These are phyloP conservation scores for Scelioninae gen. 1 DNA, from an alignment of 2,888 invertebrate genomes.

Conservation along the genomic window DNA sequence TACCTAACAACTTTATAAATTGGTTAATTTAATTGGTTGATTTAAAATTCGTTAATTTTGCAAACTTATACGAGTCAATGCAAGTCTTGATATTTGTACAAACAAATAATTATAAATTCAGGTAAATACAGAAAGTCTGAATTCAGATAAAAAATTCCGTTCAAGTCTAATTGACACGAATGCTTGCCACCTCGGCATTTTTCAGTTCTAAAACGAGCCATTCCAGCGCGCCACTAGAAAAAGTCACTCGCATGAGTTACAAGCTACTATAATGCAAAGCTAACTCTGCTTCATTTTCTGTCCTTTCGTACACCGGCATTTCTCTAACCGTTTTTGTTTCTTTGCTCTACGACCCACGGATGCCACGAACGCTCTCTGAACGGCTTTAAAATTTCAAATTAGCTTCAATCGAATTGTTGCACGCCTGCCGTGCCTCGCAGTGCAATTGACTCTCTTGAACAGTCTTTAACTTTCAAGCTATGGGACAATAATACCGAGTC, in stretches of 20 bases:
- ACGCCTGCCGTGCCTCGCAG: constrained; percentile 73
- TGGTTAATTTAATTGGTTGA: constrained; percentile 19
- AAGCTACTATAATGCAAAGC: constrained; percentile 52
- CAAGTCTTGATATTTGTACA: background rate
- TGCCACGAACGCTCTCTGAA: constrained; percentile 70
- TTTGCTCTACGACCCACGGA: constrained; percentile 67
- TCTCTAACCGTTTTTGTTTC: constrained; percentile 66
- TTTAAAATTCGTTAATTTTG: background rate
- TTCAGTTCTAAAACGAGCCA: constrained; percentile 31
- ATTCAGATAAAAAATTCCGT: constrained; percentile 14
- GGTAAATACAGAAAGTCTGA: background rate
- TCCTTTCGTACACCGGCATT: constrained; percentile 39
- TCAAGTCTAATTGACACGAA: constrained; percentile 37
- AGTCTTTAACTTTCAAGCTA: constrained; percentile 63
- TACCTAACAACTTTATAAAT: constrained; percentile 13
- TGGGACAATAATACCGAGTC: constrained; percentile 42
- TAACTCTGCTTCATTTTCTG: constrained; percentile 56
- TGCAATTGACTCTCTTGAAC: constrained; percentile 74
- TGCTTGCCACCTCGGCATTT: constrained; percentile 25
- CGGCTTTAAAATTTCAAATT: constrained; percentile 82
- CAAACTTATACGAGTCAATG: background rate
- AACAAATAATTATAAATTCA: constrained; percentile 9
- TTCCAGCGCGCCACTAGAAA: background rate
- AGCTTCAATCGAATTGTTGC: constrained; percentile 82
- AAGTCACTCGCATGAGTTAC: constrained; percentile 53